Evolutionary conservation across 2,113 vertebrate species (phyloP), one percentile per base, ranked within the genome.

Genomic region (Plectropomus leopardus): DNA sequence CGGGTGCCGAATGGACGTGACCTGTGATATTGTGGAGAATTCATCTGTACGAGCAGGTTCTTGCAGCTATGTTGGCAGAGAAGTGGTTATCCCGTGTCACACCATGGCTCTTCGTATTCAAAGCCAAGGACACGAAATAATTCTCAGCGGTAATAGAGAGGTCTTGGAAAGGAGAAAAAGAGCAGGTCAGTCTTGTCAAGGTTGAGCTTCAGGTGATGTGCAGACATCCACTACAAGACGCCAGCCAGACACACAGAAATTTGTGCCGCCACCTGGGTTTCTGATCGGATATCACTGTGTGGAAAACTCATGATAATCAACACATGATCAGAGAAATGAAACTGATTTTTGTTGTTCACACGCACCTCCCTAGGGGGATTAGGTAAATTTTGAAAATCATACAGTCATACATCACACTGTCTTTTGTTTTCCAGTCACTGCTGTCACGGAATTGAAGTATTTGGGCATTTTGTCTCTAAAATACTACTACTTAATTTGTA

Each of bases 231-330:
- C 14, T 24, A 14, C 24, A 17, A 34, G 36, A 42, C 16, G 21
- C 24, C 21, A 60, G n/a, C 34, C 58, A 60, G 34, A 42, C 34
- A 60, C 2, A 5, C n/a, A 61, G 59, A 42, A 7, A 16, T 40
- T 16, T 28, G 40, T 40, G 55, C 32, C 23, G 34, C 59, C 34
- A 40, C 3, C 6, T 23, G 1, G 7, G n/a, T 42, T 40, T 61
- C 34, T 23, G 59, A 61, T 16, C 34, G 23, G 58, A 21, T 48
- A 42, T 61, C 40, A 53, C 44, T 40, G 42, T 36, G 63, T 50
- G n/a, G 5, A 32, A 67, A 68, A 68, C 6, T 76, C 48, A 50
- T n/a, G n/a, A n/a, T 65, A 58, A 73, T 77, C 51, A 72, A 40
- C 4, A 36, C 58, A 30, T 42, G 47, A 80, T 79, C 71, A 61